Base-by-base conservation (phyloP, 2,113 vertebrate species). In the Saguinus imperator region DNA sequence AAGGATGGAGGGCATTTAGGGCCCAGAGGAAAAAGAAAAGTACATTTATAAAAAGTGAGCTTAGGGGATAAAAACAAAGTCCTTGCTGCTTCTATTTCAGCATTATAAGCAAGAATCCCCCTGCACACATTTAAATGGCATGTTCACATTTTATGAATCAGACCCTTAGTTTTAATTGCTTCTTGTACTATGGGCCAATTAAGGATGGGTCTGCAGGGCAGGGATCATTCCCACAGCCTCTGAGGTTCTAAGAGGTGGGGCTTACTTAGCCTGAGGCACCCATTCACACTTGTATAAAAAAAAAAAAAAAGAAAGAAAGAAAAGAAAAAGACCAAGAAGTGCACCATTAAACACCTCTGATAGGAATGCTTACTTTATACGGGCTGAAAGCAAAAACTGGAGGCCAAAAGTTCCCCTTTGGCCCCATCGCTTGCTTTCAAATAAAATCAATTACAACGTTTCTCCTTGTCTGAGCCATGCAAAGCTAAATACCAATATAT, bases 161-260 rank as follows among this genome's bases (percentile, higher is more conserved):
- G 88, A 94, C 89, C 97, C 98, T 98, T 96, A 97, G 97, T 98
- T 98, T 98, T 98, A 98, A 98, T 98, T 98, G 96, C 97, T 97
- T 97, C 96, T 98, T 96, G 95, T 94, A 97, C 96, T 96, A 96
- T 93, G 92, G 88, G 96, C 97, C 97, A 98, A 98, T 98, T 99
- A 98, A 98, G 94, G 97, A 98, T 98, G 96, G 97, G 89, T 95
- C 98, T 90, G 97, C 96, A 98, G 96, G 97, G 97, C 85, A 95
- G 96, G 85, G 97, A 97, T 98, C 97, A 97, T 98, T 98, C 98
- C 95, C 96, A 97, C 96, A 94, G 98, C 94, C 91, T 97, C 87
- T 95, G 88, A 98, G 98, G 89, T 91, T 97, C 57, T 85, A 37
- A 97, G 86, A 98, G 97, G 96, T 94, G 94, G 96, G 96, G 94